A percentile compares a stretch with the other conserved stretches of the same genome.
Conservation (phyloP, 1,140 invertebrate genomes). For the Scaptomyza graminum region DNA sequence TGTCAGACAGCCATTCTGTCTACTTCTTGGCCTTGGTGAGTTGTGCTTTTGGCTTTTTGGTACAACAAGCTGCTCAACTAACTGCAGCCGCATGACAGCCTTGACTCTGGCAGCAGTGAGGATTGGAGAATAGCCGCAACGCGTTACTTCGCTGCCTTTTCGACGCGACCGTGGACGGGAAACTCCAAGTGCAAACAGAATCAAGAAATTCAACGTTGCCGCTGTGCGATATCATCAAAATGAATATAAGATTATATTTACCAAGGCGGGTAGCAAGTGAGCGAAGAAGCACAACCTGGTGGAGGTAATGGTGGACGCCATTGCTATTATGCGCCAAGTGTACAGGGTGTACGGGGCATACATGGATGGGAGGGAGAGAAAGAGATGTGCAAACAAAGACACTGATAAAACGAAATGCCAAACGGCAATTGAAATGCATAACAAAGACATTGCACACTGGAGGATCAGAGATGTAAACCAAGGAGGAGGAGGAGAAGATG, state of each 20-base stretch:
- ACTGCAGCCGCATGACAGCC: constrained; percentile 58
- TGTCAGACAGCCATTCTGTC: constrained; percentile 6
- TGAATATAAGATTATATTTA: constrained; percentile 80
- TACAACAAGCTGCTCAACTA: constrained; percentile 62
- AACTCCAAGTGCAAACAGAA: constrained; percentile 59
- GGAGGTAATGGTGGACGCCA: constrained; percentile 2
- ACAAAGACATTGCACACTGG: constrained; percentile 55
- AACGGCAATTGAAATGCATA: constrained; percentile 78
- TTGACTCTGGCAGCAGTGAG: constrained; percentile 20
- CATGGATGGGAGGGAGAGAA: constrained; percentile 25
- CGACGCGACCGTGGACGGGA: constrained; percentile 11
- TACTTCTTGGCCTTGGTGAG: constrained; percentile 26
- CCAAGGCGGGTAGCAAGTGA: constrained; percentile 23
- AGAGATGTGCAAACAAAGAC: constrained; percentile 76
- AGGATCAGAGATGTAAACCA: constrained; percentile 13
- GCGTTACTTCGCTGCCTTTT: constrained; percentile 43
- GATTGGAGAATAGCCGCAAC: constrained; percentile 8
- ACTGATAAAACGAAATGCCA: constrained; percentile 78
- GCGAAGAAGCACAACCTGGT: neutral
- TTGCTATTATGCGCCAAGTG: constrained; percentile 41
- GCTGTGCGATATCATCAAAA: constrained; percentile 70
- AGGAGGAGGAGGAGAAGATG: neutral
- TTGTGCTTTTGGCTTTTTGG: constrained; percentile 67
- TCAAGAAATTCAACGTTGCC: constrained; percentile 46
- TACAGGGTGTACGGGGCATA: constrained; percentile 17